Percentiles rank a stretch among this genome's conserved stretches.
These are phyloP conservation scores for Acronicta psi DNA, from an alignment of 2,888 invertebrate genomes.

Conservation along the genomic window DNA sequence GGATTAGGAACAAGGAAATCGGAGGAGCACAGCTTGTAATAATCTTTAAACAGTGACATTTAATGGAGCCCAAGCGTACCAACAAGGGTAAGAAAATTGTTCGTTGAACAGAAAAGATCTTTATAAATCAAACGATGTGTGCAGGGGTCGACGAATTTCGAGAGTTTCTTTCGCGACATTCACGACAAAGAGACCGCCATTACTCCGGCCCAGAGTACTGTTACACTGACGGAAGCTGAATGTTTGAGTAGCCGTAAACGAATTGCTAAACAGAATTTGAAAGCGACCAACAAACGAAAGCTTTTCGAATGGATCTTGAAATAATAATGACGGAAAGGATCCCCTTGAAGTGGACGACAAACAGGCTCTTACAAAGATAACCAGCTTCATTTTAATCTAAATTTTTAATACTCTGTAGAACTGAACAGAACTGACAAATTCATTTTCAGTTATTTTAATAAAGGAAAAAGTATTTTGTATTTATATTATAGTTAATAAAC, in stretches of 20 bases:
- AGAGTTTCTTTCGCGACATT: constrained; percentile 32
- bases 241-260: constrained; percentile 58
- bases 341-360: constrained; percentile 45
- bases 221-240: constrained; percentile 53
- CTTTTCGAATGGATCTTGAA: constrained; percentile 64
- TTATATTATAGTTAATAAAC: no score
- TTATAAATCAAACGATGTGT: constrained; percentile 49
- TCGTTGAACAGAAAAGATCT: constrained; percentile 29
- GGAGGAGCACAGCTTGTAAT: no score
- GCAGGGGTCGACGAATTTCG: constrained; percentile 26
- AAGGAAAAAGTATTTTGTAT: no score
- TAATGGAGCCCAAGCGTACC: constrained; percentile 17
- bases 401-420: no score
- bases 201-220: constrained; percentile 38
- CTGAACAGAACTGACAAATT: no score
- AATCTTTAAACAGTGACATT: constrained; percentile 27
- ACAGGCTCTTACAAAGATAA: constrained; percentile 57
- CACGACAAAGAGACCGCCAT: constrained; percentile 47
- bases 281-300: constrained; percentile 65
- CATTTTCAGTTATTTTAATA: no score
- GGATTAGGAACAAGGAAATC: no score
- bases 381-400: constrained; percentile 40
- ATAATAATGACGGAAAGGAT: constrained; percentile 66
- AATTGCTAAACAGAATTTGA: constrained; percentile 67
- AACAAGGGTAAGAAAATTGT: constrained; percentile 19